Evolutionary conservation across 2,888 invertebrate species (phyloP), one percentile per base, ranked within the genome.

Genomic region (Plebejus argus): DNA sequence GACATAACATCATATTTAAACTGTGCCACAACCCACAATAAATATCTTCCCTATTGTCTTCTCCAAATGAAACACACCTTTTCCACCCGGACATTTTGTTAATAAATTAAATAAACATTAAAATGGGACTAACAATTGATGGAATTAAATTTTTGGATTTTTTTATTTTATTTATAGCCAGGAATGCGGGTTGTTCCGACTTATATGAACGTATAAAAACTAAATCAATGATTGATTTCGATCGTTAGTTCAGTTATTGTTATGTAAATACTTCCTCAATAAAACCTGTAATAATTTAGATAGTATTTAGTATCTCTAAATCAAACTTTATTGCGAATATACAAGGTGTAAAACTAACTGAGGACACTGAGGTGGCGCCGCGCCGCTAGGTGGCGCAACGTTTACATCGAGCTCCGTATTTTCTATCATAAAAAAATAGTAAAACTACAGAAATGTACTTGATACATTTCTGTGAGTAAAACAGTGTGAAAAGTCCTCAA

Each of bases 181-280:
- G 15, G 28, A 66, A 66, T 66, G 61, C 18, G 53, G 53, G 53
- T 18, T 15, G 66, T 15, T 33, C 28, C 66, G 28, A 15, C 66
- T 66, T 33, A 33, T 66, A 33, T 53, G 53, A 18, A 28, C 28
- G 28, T 28, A 28, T 28, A 28, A 28, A 28, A 28, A 53, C 45
- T 2, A 3, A 45, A 74, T n/a, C 23, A 74, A 74, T 49, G 74
- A 74, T 53, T 28, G 74, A 49, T 74, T 15, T 23, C 7, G 7
- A 45, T 66, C 66, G 28, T 28, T 66, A 66, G 5, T 74, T 3
- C 8, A 18, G 5, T 15, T 49, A 23, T 74, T 53, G 74, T 28
- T 18, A 74, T 74, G 74, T 18, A 53, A 74, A 74, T 74, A 53
- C 53, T 53, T 74, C 20, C 53, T 71, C 12, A 8, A 49, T 74